Conservation (phyloP, 2,888 invertebrate genomes). For the Drosophila stalkeri region DNA sequence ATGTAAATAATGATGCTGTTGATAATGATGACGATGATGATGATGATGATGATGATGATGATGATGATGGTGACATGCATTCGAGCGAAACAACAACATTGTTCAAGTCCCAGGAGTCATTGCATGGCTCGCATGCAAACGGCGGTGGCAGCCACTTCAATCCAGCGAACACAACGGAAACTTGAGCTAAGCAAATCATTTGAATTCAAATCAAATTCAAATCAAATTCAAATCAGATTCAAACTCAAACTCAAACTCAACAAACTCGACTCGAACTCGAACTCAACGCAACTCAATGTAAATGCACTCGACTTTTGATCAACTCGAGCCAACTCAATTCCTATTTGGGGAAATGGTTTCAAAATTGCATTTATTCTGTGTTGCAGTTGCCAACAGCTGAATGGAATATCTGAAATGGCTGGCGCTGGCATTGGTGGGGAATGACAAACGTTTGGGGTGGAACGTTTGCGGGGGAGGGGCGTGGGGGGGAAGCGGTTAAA, state of each 20-base stretch:
- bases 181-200: conserved; percentile 7
- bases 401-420: background rate
- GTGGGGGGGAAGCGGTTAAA: conserved; percentile 17
- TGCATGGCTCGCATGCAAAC: conserved; percentile 47
- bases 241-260: conserved; percentile 6
- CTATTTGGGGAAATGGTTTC: conserved; percentile 60
- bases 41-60: conserved; percentile 32
- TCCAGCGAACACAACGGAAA: conserved; percentile 37
- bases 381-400: conserved; percentile 3
- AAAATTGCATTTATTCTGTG: conserved; percentile 59
- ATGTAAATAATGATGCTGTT: background rate
- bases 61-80: conserved; percentile 62
- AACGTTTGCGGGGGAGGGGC: background rate
- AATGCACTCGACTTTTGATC: conserved; percentile 17
- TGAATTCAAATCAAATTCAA: background rate
- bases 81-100: conserved; percentile 72
- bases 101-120: conserved; percentile 63
- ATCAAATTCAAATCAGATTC: background rate
- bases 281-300: conserved; percentile 11
- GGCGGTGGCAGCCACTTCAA: conserved; percentile 50
- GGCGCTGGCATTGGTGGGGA: background rate
- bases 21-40: background rate
- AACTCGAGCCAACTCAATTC: conserved; percentile 11
- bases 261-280: conserved; percentile 8
- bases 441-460: background rate